Evolutionary conservation across 2,113 vertebrate genomes (phyloP), one percentile per base, ranked within the genome.

Genomic region (Xyliphius kryptos): DNA sequence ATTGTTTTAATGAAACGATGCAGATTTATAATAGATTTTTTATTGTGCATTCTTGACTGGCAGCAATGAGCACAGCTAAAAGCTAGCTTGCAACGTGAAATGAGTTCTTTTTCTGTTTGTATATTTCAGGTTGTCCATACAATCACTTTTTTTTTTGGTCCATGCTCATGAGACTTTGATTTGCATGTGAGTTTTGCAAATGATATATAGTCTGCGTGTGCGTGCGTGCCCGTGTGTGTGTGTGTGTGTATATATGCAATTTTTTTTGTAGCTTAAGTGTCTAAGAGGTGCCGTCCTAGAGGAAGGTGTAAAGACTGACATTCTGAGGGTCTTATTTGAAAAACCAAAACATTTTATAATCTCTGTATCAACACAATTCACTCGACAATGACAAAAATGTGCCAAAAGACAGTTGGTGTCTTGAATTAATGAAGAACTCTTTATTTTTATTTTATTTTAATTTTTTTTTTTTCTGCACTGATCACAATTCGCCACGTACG

Each of bases 361-460:
- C n/a, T n/a, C n/a, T n/a, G n/a, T n/a, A n/a, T n/a, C n/a, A n/a
- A n/a, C n/a, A n/a, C n/a, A n/a, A n/a, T n/a, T n/a, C n/a, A n/a
- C n/a, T n/a, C n/a, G n/a, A n/a, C n/a, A 69, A 68, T 78, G 78
- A 83, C 9, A 26, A 81, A 55, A 76, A 81, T 83, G 86, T 88
- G 87, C 87, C 87, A 87, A 88, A 88, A 71, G 77, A 79, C 74
- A 81, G 63, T 66, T 61, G 69, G 65, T 14, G n/a, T n/a, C n/a
- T n/a, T n/a, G n/a, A n/a, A n/a, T n/a, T n/a, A n/a, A n/a, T n/a
- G n/a, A n/a, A n/a, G n/a, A n/a, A n/a, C n/a, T n/a, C n/a, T n/a
- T n/a, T n/a, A n/a, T n/a, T n/a, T n/a, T n/a, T n/a, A n/a, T n/a
- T n/a, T n/a, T n/a, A n/a, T n/a, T n/a, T n/a, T n/a, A n/a, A n/a